Percentiles rank a stretch among this genome's conserved stretches.
Evolutionary conservation across 2,888 invertebrate species (phyloP).

Genomic region (Osmoderma eremita): DNA sequence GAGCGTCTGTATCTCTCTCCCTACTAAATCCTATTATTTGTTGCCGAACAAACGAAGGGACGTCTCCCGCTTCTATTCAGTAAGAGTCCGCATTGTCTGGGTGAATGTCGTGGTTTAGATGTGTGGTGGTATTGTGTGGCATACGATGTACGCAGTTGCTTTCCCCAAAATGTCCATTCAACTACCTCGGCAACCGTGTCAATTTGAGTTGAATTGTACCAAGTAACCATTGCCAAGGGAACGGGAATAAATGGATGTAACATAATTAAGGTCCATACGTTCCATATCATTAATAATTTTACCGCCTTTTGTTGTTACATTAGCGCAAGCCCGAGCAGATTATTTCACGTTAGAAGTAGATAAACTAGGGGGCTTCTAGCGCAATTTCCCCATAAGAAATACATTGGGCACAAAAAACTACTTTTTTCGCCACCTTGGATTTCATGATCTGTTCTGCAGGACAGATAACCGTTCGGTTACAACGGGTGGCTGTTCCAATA

Average conservation of each 20-base stretch:
- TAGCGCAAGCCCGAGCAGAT: too few relatives aligned
- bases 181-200: not conserved
- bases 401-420: too few relatives aligned
- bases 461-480: too few relatives aligned
- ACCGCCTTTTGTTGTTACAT: too few relatives aligned
- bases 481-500: too few relatives aligned
- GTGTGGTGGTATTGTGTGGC: not conserved
- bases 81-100: conserved; percentile 13
- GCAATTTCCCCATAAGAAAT: too few relatives aligned
- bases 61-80: conserved; percentile 10
- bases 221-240: not conserved
- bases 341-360: too few relatives aligned
- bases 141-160: conserved; percentile 1
- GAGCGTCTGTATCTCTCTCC: conserved; percentile 16
- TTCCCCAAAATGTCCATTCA: conserved; percentile 17
- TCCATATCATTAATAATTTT: too few relatives aligned
- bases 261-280: too few relatives aligned
- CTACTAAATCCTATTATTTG: conserved; percentile 28
- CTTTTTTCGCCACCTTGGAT: too few relatives aligned
- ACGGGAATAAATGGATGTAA: not conserved
- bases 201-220: conserved; percentile 5
- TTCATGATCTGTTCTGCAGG: too few relatives aligned
- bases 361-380: too few relatives aligned
- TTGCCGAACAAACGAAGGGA: conserved; percentile 18
- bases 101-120: not conserved